phyloP scores from a whole-genome alignment of 1,140 invertebrate genomes.

The Drosophila watanabei region DNA sequence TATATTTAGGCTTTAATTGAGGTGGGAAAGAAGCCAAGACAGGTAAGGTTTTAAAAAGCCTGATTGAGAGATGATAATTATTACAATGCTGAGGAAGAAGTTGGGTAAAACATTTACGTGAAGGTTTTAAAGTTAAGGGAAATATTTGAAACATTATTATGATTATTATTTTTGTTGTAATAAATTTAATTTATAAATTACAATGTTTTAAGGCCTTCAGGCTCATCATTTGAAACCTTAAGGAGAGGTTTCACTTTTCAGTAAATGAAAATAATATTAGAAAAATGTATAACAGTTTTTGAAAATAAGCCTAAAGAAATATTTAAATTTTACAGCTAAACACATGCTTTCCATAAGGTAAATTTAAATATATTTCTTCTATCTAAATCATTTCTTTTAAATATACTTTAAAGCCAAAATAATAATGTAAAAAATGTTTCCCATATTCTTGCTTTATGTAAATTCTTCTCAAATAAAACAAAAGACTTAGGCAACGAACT shows the following conservation, averaged over 20 bases:
- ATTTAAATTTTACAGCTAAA: too few relatives aligned
- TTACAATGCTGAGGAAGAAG: neutral
- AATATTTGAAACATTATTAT: too few relatives aligned
- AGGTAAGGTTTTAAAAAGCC: neutral
- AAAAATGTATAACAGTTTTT: too few relatives aligned
- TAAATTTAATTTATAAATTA: too few relatives aligned
- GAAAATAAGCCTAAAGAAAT: too few relatives aligned
- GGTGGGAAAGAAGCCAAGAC: conserved; percentile 8
- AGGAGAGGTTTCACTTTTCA: too few relatives aligned
- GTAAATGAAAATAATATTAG: too few relatives aligned
- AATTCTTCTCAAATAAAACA: conserved; percentile 15
- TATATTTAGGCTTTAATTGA: conserved; percentile 47
- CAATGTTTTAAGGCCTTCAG: too few relatives aligned
- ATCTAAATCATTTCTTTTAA: neutral
- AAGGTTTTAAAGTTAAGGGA: neutral
- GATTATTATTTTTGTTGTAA: too few relatives aligned
- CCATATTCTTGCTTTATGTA: conserved; percentile 1
- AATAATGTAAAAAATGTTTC: neutral
- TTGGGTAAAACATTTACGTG: neutral
- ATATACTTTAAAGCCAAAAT: neutral
- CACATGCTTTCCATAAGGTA: neutral
- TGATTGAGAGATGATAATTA: neutral
- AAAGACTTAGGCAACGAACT: conserved; percentile 63
- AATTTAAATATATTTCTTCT: neutral
- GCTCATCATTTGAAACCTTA: too few relatives aligned